A percentile compares a stretch with the other conserved stretches of the same genome.
Evolutionary conservation across 2,797 vertebrate genomes (phyloP).

Genomic region (Rhabdomys pumilio): DNA sequence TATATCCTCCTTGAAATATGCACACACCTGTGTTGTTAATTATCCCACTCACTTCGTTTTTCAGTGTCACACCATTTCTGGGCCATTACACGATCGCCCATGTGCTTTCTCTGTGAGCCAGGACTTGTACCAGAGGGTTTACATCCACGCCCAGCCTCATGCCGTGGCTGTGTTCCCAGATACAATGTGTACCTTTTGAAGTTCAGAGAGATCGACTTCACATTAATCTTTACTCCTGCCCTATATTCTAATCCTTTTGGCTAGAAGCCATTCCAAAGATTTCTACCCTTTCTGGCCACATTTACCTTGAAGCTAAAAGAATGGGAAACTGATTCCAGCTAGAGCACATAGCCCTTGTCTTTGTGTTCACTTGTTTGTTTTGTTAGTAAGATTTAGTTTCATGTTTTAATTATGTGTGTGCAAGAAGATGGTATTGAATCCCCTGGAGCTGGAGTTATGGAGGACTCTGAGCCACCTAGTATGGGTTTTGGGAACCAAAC

Average conservation of each 20-base stretch:
- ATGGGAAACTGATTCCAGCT: neutral
- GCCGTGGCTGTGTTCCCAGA: conserved; percentile 63
- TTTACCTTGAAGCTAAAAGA: conserved; percentile 66
- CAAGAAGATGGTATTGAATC: neutral
- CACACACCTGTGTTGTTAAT: neutral
- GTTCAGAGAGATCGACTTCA: conserved; percentile 66
- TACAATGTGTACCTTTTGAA: conserved; percentile 61
- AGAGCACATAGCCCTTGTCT: neutral
- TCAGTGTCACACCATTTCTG: neutral
- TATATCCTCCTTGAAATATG: conserved; percentile 47
- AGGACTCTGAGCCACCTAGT: neutral
- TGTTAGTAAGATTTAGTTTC: neutral
- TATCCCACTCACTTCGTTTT: conserved; percentile 42
- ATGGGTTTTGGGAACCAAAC: neutral
- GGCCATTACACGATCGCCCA: neutral
- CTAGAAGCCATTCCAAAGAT: conserved; percentile 51
- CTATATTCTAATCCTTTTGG: conserved; percentile 67
- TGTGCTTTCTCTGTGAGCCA: neutral
- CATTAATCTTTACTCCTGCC: conserved; percentile 65
- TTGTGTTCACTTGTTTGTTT: neutral
- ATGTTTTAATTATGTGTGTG: neutral
- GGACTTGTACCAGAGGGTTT: neutral
- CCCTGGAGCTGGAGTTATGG: neutral
- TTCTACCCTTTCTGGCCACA: neutral
- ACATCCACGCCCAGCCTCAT: neutral